Conservation (phyloP, 2,888 invertebrate species). For the Sthenelais limicola region DNA sequence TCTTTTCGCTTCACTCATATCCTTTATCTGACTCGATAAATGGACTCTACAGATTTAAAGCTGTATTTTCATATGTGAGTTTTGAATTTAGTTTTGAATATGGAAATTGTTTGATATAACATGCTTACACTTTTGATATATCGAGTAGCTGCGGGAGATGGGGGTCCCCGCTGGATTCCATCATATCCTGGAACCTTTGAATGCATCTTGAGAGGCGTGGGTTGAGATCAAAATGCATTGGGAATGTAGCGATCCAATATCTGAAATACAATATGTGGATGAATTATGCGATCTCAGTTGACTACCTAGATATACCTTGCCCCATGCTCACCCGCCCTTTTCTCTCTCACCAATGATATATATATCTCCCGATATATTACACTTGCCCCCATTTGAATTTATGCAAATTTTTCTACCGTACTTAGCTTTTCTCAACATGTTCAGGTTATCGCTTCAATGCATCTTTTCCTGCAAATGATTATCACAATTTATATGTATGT, state of each 20-base stretch:
- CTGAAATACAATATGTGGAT: slow-evolving; percentile 57
- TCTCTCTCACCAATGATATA: not conserved
- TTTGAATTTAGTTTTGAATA: no score
- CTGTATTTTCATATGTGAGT: no score
- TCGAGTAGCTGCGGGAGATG: slow-evolving; percentile 72
- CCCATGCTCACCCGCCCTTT: not conserved
- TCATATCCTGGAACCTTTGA: slow-evolving; percentile 69
- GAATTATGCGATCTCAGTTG: not conserved
- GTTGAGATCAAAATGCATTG: slow-evolving; percentile 76
- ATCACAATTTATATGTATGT: no score
- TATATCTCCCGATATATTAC: no score
- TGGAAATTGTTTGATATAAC: no score
- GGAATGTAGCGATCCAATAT: slow-evolving; percentile 75
- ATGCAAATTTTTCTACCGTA: no score
- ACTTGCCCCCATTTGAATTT: no score
- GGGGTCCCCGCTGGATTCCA: slow-evolving; percentile 67
- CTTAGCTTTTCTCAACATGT: no score
- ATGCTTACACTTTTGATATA: slow-evolving; percentile 74
- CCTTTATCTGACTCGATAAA: no score
- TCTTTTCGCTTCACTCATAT: no score
- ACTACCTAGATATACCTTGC: not conserved
- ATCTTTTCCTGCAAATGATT: not conserved
- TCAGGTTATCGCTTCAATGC: no score
- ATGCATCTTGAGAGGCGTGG: slow-evolving; percentile 71
- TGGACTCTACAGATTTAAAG: no score